These are phyloP conservation scores for Falcunculus frontatus DNA, from an alignment of 2,113 vertebrate genomes.

Conservation along the genomic window DNA sequence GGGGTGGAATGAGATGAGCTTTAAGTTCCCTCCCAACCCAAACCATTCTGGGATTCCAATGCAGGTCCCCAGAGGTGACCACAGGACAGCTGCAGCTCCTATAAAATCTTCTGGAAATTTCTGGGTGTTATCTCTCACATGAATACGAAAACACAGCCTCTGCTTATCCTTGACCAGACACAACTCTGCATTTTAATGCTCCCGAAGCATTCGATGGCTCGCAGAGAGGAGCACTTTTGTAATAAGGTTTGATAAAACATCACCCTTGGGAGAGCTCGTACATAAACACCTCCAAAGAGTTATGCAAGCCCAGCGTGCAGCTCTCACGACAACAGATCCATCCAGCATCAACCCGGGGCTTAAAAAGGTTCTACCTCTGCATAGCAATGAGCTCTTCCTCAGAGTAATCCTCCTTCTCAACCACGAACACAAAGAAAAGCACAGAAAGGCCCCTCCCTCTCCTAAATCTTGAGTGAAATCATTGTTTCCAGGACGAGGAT, in stretches of 20 bases:
- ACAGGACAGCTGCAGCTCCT: background rate
- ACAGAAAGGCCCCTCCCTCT: background rate
- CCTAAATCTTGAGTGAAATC: background rate
- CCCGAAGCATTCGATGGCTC: background rate
- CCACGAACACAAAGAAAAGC: background rate
- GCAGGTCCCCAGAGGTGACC: background rate
- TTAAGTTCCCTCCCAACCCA: background rate
- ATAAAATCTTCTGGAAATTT: background rate
- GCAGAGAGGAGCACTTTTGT: background rate
- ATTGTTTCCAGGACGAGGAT: background rate
- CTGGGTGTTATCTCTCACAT: background rate
- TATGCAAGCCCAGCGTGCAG: background rate
- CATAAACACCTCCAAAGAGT: constrained; percentile 31
- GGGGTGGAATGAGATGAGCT: rapidly evolving
- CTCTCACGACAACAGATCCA: background rate
- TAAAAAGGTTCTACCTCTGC: background rate
- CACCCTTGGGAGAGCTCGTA: constrained; percentile 15
- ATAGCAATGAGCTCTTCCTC: background rate
- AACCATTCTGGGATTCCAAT: background rate
- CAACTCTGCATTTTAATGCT: constrained; percentile 28
- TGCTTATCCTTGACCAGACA: background rate
- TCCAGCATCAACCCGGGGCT: background rate
- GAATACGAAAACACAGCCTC: background rate
- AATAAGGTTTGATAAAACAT: constrained; percentile 48
- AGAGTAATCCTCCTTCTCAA: background rate